Base-by-base conservation (phyloP, 2,888 invertebrate genomes). In the Dexiosoma caninum region DNA sequence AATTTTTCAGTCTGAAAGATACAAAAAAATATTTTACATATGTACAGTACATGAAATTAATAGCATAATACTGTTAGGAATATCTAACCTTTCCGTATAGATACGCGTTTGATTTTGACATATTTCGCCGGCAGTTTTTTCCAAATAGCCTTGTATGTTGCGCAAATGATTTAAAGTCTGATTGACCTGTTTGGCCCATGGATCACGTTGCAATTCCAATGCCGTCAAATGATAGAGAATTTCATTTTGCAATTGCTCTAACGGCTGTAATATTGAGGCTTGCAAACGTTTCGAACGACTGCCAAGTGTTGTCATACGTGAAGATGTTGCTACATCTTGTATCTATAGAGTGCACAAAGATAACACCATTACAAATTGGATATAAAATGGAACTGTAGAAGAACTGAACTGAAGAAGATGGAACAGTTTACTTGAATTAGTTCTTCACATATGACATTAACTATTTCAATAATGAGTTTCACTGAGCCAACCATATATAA, bases 181-280 rank as follows among this genome's bases (percentile, higher is more conserved):
- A 88, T 95, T 95, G 77, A 90, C 90, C 90, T 94, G 94, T 79
- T 92, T 92, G 82, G 94, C 93, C 85, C 95, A 92, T 0, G 95
- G 95, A 84, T 92, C 92, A 83, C 95, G 88, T 85, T 95, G 93
- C 7, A 96, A 91, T 85, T 96, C 95, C 57, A 96, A 86, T 35
- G 94, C 93, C 0, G 95, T 95, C 84, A 96, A 89, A 87, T 94
- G 94, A 89, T 94, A 96, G 5, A 95, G 92, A 74, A 96, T 92
- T 81, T 93, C 93, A 69, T 95, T 94, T 88, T 94, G 92, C 62
- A 93, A 88, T 85, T 93, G 93, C 88, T 94, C 94, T 84, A 95
- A 88, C 4, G 94, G 94, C 83, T 93, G 93, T 69, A 95, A 91
- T 83, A 93, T 93, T 21, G 92, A 92, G 27, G 92, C 90, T 82